Conservation (phyloP, 2,888 invertebrate genomes). For the Lathronympha strigana region DNA sequence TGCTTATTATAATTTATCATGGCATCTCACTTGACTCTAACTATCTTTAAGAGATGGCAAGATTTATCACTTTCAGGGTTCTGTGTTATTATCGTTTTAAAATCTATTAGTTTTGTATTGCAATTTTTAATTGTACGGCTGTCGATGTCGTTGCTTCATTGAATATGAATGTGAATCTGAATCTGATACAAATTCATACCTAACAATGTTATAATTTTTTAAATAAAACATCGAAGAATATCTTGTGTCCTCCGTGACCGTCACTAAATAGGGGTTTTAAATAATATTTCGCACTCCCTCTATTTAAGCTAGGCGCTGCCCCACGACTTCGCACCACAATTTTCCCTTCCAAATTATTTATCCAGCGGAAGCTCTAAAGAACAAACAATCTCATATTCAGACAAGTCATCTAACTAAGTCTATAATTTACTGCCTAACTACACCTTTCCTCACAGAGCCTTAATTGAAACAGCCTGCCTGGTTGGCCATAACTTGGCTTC, state of each 20-base stretch:
- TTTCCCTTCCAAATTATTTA: constrained; percentile 22
- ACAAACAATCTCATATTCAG: constrained; percentile 60
- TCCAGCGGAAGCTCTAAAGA: constrained; percentile 53
- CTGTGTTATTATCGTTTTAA: constrained; percentile 38
- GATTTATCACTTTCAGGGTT: constrained; percentile 57
- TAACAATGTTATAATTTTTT: too few relatives aligned
- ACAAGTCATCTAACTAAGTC: constrained; percentile 52
- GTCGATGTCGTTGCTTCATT: constrained; percentile 22
- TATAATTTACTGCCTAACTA: constrained; percentile 62
- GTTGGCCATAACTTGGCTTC: constrained; percentile 34
- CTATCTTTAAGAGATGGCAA: constrained; percentile 59
- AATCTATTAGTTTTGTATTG: constrained; percentile 36
- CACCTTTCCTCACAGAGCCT: constrained; percentile 47
- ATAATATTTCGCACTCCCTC: background rate
- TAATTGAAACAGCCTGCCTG: constrained; percentile 41
- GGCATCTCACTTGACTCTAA: constrained; percentile 60
- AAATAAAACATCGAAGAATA: too few relatives aligned
- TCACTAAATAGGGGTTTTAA: background rate
- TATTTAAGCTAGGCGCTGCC: background rate
- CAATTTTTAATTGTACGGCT: constrained; percentile 27
- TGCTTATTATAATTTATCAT: constrained; percentile 72
- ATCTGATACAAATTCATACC: too few relatives aligned
- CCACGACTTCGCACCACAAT: constrained; percentile 9
- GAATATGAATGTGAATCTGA: too few relatives aligned
- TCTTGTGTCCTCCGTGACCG: too few relatives aligned